A percentile compares a stretch with the other conserved stretches of the same genome.
phyloP scores from a whole-genome alignment of 2,888 invertebrate species.

The Pachliopta kotzebuea region DNA sequence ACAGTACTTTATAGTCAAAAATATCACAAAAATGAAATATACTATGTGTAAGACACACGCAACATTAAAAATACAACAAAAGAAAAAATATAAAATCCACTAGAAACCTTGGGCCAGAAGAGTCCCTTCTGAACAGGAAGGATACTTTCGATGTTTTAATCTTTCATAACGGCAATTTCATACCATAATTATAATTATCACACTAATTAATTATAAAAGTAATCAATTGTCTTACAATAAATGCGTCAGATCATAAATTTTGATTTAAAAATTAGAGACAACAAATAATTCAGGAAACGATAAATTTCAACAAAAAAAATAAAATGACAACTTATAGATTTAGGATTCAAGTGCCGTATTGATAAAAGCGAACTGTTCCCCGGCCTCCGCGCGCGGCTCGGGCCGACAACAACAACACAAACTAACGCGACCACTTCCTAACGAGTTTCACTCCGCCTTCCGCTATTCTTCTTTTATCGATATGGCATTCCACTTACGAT shows the following conservation, averaged over 20 bases:
- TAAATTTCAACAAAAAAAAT: conserved; percentile 76
- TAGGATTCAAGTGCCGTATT: conserved; percentile 78
- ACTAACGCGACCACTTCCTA: conserved; percentile 68
- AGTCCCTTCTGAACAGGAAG: conserved; percentile 81
- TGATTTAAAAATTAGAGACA: conserved; percentile 77
- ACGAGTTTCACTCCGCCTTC: conserved; percentile 77
- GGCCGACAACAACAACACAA: conserved; percentile 62
- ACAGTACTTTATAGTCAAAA: conserved; percentile 82
- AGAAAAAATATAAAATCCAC: conserved; percentile 78
- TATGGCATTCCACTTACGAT: conserved; percentile 80
- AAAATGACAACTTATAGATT: conserved; percentile 75
- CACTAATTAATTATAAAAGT: conserved; percentile 80
- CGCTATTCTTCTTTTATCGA: conserved; percentile 80
- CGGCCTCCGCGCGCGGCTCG: conserved; percentile 38
- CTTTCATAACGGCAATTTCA: conserved; percentile 78
- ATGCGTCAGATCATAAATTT: conserved; percentile 82
- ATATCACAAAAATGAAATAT: conserved; percentile 82
- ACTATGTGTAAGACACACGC: conserved; percentile 82
- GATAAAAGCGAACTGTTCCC: conserved; percentile 76
- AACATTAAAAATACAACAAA: conserved; percentile 81
- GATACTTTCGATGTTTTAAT: conserved; percentile 81
- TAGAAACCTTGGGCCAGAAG: conserved; percentile 79
- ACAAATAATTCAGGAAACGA: conserved; percentile 78
- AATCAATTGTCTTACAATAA: conserved; percentile 81
- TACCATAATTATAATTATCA: conserved; percentile 79